Percentiles rank a stretch among this genome's conserved stretches.
Evolutionary conservation across 2,113 vertebrate genomes (phyloP).

Genomic region (Tautogolabrus adspersus): DNA sequence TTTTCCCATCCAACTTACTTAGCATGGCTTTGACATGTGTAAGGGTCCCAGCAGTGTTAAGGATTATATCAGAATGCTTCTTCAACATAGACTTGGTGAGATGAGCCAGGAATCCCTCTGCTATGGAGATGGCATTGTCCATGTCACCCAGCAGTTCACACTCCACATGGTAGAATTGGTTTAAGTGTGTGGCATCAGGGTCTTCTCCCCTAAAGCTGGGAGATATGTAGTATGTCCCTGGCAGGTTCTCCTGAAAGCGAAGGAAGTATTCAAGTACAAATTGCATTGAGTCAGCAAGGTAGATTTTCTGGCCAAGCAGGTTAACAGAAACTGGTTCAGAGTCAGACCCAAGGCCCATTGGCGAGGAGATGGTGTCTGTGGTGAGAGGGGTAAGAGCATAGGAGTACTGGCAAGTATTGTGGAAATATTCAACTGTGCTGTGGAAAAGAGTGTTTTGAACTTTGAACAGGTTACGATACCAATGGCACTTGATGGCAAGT

Average conservation of each 20-base stretch:
- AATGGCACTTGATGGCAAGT: constrained; percentile 80
- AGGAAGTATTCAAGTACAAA: constrained; percentile 87
- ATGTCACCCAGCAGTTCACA: constrained; percentile 84
- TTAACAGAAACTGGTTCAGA: constrained; percentile 84
- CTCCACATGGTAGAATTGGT: constrained; percentile 87
- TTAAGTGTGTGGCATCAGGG: constrained; percentile 84
- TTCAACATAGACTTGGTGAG: constrained; percentile 81
- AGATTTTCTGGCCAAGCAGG: constrained; percentile 82
- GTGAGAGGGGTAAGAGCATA: constrained; percentile 85
- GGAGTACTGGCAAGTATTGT: constrained; percentile 76
- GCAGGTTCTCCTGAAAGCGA: constrained; percentile 83
- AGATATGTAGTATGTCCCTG: constrained; percentile 84
- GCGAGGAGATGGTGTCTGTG: constrained; percentile 86
- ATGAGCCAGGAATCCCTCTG: constrained; percentile 81
- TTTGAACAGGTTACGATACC: constrained; percentile 85
- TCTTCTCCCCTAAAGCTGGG: constrained; percentile 86
- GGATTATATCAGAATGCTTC: constrained; percentile 78
- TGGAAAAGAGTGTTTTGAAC: constrained; percentile 87
- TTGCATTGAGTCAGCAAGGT: constrained; percentile 87
- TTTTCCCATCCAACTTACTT: constrained; percentile 66
- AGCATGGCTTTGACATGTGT: constrained; percentile 75
- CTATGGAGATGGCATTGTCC: constrained; percentile 80
- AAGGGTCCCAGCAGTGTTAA: constrained; percentile 77
- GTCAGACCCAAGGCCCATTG: constrained; percentile 86
- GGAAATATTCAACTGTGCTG: constrained; percentile 85